phyloP scores from a whole-genome alignment of 2,797 vertebrate genomes.

The Hydrophis major region DNA sequence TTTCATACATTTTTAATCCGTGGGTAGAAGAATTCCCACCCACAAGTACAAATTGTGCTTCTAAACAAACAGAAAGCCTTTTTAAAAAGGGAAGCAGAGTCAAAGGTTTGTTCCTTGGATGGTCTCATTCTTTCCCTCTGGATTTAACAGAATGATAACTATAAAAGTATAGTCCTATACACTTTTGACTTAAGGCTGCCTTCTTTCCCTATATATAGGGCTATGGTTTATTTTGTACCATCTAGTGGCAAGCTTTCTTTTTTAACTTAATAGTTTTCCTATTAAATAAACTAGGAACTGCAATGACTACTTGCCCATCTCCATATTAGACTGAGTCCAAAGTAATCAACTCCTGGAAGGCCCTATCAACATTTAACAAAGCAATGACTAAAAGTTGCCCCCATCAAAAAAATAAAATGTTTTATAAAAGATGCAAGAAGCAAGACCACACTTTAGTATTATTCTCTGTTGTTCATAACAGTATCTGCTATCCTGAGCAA shows the following conservation, averaged over 20 bases:
- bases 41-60: neutral
- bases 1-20: neutral
- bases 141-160: slow-evolving; percentile 8
- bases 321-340: neutral
- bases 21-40: slow-evolving; percentile 3
- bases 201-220: neutral
- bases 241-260: neutral
- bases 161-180: neutral
- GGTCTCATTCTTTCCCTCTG: neutral
- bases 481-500: neutral
- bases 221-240: neutral
- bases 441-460: neutral
- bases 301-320: neutral
- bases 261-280: neutral
- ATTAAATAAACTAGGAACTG: neutral
- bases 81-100: neutral
- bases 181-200: neutral
- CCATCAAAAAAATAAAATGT: neutral
- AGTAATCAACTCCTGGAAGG: neutral
- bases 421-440: neutral
- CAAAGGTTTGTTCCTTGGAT: neutral
- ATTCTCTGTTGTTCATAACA: neutral
- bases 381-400: neutral
- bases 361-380: neutral
- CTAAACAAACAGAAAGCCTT: slow-evolving; percentile 11